A percentile compares a stretch with the other conserved stretches of the same genome.
phyloP scores from a whole-genome alignment of 1,140 invertebrate genomes.

The Wasmannia auropunctata region DNA sequence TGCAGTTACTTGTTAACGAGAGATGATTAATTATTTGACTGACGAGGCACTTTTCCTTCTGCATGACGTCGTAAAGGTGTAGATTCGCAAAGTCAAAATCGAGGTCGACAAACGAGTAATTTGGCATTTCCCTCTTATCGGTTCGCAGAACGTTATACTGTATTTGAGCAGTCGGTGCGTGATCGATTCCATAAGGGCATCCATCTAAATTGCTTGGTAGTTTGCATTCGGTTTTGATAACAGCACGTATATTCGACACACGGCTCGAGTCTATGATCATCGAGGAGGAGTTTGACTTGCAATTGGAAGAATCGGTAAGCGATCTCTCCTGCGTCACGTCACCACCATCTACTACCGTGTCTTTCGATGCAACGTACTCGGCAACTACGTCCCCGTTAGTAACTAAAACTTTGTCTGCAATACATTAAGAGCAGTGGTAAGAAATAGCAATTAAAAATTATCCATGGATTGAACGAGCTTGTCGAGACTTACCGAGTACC shows the following conservation, averaged over 20 bases:
- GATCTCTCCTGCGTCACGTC: not conserved
- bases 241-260: not conserved
- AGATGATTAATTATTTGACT: conserved; percentile 76
- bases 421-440: conserved; percentile 52
- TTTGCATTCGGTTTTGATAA: not conserved
- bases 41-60: conserved; percentile 71
- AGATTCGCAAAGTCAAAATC: conserved; percentile 56
- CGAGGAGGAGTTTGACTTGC: not conserved
- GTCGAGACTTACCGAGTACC: conserved; percentile 74
- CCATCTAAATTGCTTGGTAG: not conserved
- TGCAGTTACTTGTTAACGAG: conserved; percentile 67
- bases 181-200: not conserved
- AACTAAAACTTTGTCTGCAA: conserved; percentile 88
- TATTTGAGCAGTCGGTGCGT: not conserved
- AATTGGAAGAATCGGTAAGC: not conserved
- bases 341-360: not conserved
- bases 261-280: conserved; percentile 18
- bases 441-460: conserved; percentile 15
- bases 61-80: conserved; percentile 46
- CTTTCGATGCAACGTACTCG: conserved; percentile 85
- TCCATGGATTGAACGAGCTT: not conserved
- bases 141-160: not conserved
- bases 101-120: conserved; percentile 8
- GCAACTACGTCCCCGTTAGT: conserved; percentile 86
- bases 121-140: not conserved